These are phyloP conservation scores for Nibea albiflora DNA, from an alignment of 2,113 vertebrate genomes.

Conservation along the genomic window DNA sequence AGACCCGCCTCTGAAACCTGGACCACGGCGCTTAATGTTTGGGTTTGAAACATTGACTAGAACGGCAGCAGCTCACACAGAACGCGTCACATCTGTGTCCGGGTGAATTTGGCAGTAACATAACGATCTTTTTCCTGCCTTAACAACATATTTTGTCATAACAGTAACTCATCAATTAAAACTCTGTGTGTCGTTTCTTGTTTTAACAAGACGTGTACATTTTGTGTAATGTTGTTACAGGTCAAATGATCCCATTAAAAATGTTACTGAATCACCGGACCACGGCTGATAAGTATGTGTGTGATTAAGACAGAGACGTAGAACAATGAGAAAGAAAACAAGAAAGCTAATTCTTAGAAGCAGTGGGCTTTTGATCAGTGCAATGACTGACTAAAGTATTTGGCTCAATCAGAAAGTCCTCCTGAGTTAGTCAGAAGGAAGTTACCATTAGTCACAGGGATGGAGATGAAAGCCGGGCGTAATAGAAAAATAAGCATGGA, in stretches of 20 bases:
- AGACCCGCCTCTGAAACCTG: no score
- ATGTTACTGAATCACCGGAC: neutral
- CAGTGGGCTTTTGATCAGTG: slow-evolving; percentile 26
- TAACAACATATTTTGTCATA: neutral
- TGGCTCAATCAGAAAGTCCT: slow-evolving; percentile 41
- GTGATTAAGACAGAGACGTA: neutral
- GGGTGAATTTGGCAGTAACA: no score
- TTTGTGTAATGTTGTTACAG: neutral
- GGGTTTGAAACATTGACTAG: no score
- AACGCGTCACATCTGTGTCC: no score
- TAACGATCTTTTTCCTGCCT: neutral
- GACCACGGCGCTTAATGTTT: no score
- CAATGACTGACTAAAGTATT: slow-evolving; percentile 27
- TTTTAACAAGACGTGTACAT: no score
- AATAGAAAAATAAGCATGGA: slow-evolving; percentile 66
- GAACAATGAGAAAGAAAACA: neutral
- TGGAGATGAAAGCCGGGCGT: slow-evolving; percentile 66
- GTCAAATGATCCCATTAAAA: neutral
- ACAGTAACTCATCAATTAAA: neutral
- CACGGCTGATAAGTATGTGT: neutral
- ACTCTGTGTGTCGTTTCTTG: neutral
- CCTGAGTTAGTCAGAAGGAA: slow-evolving; percentile 53
- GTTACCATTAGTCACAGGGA: slow-evolving; percentile 66
- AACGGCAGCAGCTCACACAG: no score
- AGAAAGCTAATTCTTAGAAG: slow-evolving; percentile 13